Evolutionary conservation across 2,113 vertebrate genomes (phyloP), one percentile per base, ranked within the genome.

Genomic region (Arizona elegans): DNA sequence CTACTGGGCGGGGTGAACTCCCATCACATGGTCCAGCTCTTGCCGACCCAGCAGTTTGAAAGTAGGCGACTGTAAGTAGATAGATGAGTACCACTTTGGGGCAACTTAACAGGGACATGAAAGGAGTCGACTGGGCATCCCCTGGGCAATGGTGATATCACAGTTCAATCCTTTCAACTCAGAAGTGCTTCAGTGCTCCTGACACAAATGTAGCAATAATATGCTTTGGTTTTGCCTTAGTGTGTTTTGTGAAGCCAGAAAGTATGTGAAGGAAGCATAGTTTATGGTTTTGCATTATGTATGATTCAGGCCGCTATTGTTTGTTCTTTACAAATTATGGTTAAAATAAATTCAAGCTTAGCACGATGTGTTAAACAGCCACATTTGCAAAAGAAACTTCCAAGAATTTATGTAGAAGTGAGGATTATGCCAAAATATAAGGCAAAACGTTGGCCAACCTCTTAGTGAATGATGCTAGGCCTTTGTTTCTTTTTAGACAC

Each of bases 381-480:
- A 81, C 15, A 38, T 38, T 38, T 81, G 15, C 70, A 81, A 81
- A 81, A 81, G 70, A 81, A 81, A 56, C 94, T 95, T 93, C 58
- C 94, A 93, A 92, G 87, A 94, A 96, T 56, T 95, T 55, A 0
- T 1, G 17, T 94, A 95, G 95, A 96, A 92, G 92, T 95, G 95
- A 96, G 93, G 75, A 91, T 93, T 15, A 92, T 94, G 96, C 24
- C 70, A 33, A 95, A 95, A 96, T 95, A 94, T 85, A 95, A 89
- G 91, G 95, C 93, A 86, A 93, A 96, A 94, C 62, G 5, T 89
- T 92, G 95, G 95, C 94, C 95, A 75, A 95, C 93, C 88, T 95
- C 95, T 1, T 5, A 87, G 59, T 91, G 93, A 94, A 94, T 95
- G 93, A 91, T 95, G 92, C 91, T 92, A 23, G 92, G 92, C 93